Evolutionary conservation across 2,797 vertebrate genomes (phyloP), one percentile per base, ranked within the genome.

Genomic region (Australoheros facetus): DNA sequence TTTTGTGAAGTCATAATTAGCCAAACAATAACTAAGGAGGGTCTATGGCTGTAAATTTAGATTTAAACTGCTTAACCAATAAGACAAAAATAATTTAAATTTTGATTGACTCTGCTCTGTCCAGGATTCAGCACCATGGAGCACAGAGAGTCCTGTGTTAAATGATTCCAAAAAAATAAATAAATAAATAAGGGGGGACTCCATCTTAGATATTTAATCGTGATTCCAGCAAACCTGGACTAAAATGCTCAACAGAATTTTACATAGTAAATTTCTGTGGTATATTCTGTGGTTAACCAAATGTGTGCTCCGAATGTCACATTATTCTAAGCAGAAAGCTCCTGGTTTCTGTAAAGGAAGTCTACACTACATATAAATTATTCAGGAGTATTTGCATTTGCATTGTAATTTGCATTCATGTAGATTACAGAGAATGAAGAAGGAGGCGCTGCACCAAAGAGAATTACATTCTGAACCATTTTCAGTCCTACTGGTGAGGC

Each of bases 381-480:
- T 95, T 94, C 92, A 93, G 84, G 64, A 92, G 88, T 92, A 91
- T 94, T 92, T 94, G 90, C 88, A 94, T 95, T 94, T 94, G 89
- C 89, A 93, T 93, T 93, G 82, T 88, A 90, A 95, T 95, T 95
- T 94, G 93, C 92, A 95, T 96, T 89, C 89, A 75, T 85, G 87
- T 91, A 95, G 93, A 94, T 95, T 94, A 94, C 87, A 93, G 81
- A 90, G 91, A 91, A 91, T 83, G 80, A 81, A 80, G 89, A 89
- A 92, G 88, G 89, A 90, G 85, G 88, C 48, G 45, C 77, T 88
- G 91, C 92, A 93, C 88, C 93, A 94, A 92, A 93, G 91, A 94
- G 91, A 92, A 94, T 92, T 91, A 89, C 85, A 89, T 92, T 93
- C 90, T 73, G 76, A 89, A 86, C 81, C 89, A 89, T 90, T 93